Evolutionary conservation across 2,113 vertebrate genomes (phyloP), one percentile per base, ranked within the genome.

Genomic region (Chelonoidis abingdonii): DNA sequence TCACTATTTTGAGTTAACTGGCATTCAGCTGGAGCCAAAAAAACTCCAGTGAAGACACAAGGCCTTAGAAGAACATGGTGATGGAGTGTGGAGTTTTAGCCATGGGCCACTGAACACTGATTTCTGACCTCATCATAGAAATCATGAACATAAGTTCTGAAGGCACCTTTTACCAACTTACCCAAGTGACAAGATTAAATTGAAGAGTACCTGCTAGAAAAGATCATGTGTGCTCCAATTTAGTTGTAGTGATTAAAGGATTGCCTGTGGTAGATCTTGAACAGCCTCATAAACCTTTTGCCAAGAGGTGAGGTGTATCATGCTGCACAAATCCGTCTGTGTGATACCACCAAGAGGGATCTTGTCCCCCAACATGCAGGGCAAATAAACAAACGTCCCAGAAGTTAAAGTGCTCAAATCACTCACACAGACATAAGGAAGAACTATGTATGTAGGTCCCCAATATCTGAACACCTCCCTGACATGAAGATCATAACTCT

Each of bases 401-500:
- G 35, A 27, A 47, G 14, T 14, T 86, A n/a, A 10, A 1, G 2
- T 22, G 69, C 76, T 56, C 80, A 82, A 76, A 89, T 2, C 72
- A 5, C 24, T 5, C 27, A 14, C 44, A 53, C 88, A 79, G 35
- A 24, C 38, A 0, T 14, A 65, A 29, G 22, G 16, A 62, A 13
- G 50, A 83, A 89, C 10, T 1, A 0, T 79, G 47, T 13, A 87
- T 24, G 84, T 11, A 35, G 6, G 86, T 47, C 54, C 25, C 13
- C 80, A 47, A 6, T 69, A 87, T n/a, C 22, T 29, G 52, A 16
- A 10, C 72, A 35, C 2, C 27, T 57, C 38, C 25, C 13, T 10
- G 35, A 65, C 29, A 14, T 0, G 3, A 86, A 57, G 76, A 27
- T 0, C 2, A 19, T 38, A 4, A 14, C 41, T 8, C 1, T 2